A percentile compares a stretch with the other conserved stretches of the same genome.
phyloP scores from a whole-genome alignment of 2,888 invertebrate genomes.

The Tubulanus polymorphus region DNA sequence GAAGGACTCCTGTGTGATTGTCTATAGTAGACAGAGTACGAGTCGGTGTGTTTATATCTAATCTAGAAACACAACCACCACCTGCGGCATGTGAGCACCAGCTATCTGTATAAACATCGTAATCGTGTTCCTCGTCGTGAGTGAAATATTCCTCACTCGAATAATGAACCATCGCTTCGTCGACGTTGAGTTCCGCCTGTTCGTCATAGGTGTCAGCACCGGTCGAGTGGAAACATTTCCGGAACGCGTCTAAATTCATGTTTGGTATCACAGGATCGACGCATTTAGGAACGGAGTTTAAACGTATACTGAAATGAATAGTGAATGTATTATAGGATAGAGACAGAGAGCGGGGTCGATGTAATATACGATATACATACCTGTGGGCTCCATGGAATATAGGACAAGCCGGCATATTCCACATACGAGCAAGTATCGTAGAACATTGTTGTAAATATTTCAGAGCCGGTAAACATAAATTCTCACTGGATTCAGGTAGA shows the following conservation, averaged over 20 bases:
- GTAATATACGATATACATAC: constrained; percentile 24
- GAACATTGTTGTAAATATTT: constrained; percentile 82
- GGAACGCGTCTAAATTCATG: constrained; percentile 66
- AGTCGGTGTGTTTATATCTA: neutral
- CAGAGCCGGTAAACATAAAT: constrained; percentile 64
- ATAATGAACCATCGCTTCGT: no score
- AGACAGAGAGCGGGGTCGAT: neutral
- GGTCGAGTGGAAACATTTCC: constrained; percentile 15
- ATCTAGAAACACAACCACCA: no score
- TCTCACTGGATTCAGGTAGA: constrained; percentile 27
- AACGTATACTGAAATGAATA: constrained; percentile 48
- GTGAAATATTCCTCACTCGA: no score
- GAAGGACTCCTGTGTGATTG: constrained; percentile 64
- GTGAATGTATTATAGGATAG: neutral
- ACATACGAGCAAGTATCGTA: constrained; percentile 84
- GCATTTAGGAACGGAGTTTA: constrained; percentile 54
- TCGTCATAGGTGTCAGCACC: no score
- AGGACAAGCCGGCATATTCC: constrained; percentile 90
- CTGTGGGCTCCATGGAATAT: constrained; percentile 82
- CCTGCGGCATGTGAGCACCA: no score
- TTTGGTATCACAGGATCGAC: constrained; percentile 83
- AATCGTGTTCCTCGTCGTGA: no score
- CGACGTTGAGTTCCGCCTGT: no score
- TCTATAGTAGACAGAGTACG: constrained; percentile 35
- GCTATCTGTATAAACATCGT: no score